Conservation (phyloP, 1,140 invertebrate species). For the Agraylea sexmaculata region DNA sequence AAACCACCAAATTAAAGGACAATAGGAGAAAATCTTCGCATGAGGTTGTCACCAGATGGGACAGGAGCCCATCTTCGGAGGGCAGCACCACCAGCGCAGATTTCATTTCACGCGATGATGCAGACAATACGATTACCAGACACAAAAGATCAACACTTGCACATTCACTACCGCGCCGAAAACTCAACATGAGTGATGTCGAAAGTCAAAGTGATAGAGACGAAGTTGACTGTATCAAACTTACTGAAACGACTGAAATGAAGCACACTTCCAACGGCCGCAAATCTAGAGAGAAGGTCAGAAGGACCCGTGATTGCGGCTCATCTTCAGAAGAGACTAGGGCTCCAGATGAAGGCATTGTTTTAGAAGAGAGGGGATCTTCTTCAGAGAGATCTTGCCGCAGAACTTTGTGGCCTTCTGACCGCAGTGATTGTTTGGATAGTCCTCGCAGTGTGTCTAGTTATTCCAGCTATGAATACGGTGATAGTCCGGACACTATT, state of each 20-base stretch:
- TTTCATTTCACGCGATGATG: conserved; percentile 7
- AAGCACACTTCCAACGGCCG: conserved; percentile 11
- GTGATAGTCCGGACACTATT: conserved; percentile 14
- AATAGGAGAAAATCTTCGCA: conserved; percentile 6
- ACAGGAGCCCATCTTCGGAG: conserved; percentile 29
- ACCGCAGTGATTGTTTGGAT: conserved; percentile 19
- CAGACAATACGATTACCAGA: conserved; percentile 11
- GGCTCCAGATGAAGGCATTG: conserved; percentile 20
- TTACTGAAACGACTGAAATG: conserved; percentile 4
- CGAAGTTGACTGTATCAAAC: conserved; percentile 11
- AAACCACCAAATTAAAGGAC: not conserved
- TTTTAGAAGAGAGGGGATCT: conserved; percentile 18
- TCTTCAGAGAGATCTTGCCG: conserved; percentile 20
- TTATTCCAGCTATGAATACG: conserved; percentile 19
- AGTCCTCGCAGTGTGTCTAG: conserved; percentile 19
- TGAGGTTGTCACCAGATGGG: conserved; percentile 26
- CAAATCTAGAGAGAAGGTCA: conserved; percentile 16
- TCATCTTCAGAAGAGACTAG: conserved; percentile 20
- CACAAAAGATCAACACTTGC: conserved; percentile 11
- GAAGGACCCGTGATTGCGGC: conserved; percentile 13
- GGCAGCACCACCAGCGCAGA: conserved; percentile 24
- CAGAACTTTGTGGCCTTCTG: conserved; percentile 18
- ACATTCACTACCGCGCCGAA: conserved; percentile 17
- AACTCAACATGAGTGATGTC: conserved; percentile 20
- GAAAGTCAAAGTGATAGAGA: conserved; percentile 21